A percentile compares a stretch with the other conserved stretches of the same genome.
Conservation (phyloP, 2,888 invertebrate species). For the Standfussiana lucernea region DNA sequence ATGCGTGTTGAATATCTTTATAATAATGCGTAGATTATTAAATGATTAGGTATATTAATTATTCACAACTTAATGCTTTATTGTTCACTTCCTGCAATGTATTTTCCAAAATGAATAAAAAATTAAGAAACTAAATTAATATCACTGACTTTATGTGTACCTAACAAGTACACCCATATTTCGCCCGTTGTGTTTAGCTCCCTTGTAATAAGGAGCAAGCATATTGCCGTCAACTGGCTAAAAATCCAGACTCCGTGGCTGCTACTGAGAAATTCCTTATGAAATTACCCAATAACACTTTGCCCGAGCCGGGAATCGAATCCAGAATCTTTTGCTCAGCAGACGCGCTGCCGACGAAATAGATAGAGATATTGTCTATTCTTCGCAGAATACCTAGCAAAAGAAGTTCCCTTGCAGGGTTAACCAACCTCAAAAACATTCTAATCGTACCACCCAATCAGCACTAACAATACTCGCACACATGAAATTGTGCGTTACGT, state of each 20-base stretch:
- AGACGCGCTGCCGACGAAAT: too few species aligned
- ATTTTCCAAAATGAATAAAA: background rate
- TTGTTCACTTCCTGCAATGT: background rate
- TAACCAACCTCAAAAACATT: background rate
- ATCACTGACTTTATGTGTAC: too few species aligned
- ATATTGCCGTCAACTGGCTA: too few species aligned
- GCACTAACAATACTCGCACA: background rate
- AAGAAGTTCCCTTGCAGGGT: background rate
- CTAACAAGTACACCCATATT: too few species aligned
- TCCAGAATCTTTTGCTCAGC: too few species aligned
- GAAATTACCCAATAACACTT: too few species aligned
- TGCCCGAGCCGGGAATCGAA: too few species aligned
- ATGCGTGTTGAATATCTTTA: constrained; percentile 23
- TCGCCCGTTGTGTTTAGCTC: too few species aligned
- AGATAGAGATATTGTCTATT: background rate
- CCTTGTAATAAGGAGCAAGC: too few species aligned
- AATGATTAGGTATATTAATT: background rate
- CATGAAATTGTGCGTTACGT: constrained; percentile 55
- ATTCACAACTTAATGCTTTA: background rate
- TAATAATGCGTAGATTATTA: constrained; percentile 3
- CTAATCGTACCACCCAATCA: constrained; percentile 11
- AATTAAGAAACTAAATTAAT: background rate
- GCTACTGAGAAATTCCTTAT: too few species aligned
- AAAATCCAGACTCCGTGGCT: too few species aligned
- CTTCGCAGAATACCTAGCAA: background rate